These are phyloP conservation scores for Myiagra hebetior DNA, from an alignment of 2,113 vertebrate genomes.

Conservation along the genomic window DNA sequence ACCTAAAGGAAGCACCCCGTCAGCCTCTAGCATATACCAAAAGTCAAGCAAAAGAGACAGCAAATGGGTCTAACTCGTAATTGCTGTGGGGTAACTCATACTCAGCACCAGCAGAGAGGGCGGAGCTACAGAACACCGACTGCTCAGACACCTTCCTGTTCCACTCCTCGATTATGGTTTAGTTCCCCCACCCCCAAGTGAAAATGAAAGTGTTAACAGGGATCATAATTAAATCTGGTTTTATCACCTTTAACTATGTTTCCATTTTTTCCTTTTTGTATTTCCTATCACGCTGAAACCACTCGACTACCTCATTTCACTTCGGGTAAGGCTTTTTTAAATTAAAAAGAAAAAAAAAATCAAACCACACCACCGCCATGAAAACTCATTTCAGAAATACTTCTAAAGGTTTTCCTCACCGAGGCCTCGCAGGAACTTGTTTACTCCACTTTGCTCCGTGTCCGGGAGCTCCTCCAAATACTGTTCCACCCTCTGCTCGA, in stretches of 20 bases:
- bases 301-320: background rate
- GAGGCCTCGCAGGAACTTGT: conserved; percentile 95
- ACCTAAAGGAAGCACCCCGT: conserved; percentile 70
- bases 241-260: background rate
- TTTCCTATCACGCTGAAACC: background rate
- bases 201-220: background rate
- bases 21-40: background rate
- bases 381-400: background rate
- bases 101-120: background rate
- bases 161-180: fast-evolving
- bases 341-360: background rate
- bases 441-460: conserved; percentile 96
- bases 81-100: background rate
- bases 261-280: background rate
- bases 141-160: background rate
- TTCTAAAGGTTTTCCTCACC: conserved; percentile 74
- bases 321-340: background rate
- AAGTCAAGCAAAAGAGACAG: background rate
- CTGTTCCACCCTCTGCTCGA: conserved; percentile 95
- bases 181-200: fast-evolving
- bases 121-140: too few relatives aligned
- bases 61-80: background rate
- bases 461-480: conserved; percentile 96
- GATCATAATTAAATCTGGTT: background rate
- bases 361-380: too few relatives aligned